These are phyloP conservation scores for Melanotaenia duboulayi DNA, from an alignment of 2,113 vertebrate species.

Conservation along the genomic window DNA sequence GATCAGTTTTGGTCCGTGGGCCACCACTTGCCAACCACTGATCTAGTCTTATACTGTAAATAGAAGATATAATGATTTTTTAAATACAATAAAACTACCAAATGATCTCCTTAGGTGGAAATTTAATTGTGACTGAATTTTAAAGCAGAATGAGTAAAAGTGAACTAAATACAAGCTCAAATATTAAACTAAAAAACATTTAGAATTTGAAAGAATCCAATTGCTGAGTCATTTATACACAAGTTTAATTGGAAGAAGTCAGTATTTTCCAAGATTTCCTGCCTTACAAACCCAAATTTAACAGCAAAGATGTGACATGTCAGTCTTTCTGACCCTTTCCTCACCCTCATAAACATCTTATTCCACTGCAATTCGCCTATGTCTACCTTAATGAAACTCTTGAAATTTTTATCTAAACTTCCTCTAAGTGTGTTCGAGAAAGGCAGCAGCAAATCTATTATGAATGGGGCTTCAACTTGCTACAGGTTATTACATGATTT, in stretches of 20 bases:
- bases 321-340: constrained; percentile 8
- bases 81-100: neutral
- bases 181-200: too few species aligned
- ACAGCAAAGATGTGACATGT: constrained; percentile 12
- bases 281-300: neutral
- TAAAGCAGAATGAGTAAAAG: neutral
- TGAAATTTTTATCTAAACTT: constrained; percentile 69
- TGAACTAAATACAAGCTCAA: too few species aligned
- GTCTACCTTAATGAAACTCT: constrained; percentile 60
- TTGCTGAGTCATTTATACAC: too few species aligned
- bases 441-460: constrained; percentile 66
- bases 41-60: too few species aligned
- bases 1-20: too few species aligned
- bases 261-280: too few species aligned
- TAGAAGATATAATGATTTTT: too few species aligned
- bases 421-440: constrained; percentile 54
- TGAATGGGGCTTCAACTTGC: constrained; percentile 56
- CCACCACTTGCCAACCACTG: too few species aligned
- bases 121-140: neutral
- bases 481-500: too few species aligned
- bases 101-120: neutral
- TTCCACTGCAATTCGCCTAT: constrained; percentile 26
- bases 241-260: too few species aligned
- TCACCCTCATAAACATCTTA: constrained; percentile 22
- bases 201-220: too few species aligned